Base-by-base conservation (phyloP, 2,113 vertebrate species). In the Salvator merianae region DNA sequence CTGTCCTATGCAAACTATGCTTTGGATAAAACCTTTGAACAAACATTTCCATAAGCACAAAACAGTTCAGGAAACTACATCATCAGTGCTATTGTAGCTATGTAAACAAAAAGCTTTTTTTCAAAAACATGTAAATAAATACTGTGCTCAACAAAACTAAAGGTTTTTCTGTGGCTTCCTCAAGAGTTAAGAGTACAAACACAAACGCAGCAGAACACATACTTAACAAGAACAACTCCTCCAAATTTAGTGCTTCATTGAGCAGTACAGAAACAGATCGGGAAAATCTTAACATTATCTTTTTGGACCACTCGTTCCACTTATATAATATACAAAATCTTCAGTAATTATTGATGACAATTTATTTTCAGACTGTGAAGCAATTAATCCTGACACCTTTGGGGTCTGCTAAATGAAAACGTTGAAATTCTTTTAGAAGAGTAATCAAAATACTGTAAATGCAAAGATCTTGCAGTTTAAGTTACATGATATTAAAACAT, bases 401-500 rank as follows among this genome's bases (percentile, higher is more conserved):
- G n/a, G 43, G 34, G n/a, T 69, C 63, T 40, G 8, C 55, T 68
- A 68, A 83, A 80, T 18, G 50, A 86, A 75, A n/a, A 86, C 65
- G 88, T 86, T 36, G 83, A 74, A 71, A 68, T 90, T 84, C 82
- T 89, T 70, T 79, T 80, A 85, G 69, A 87, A 77, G 79, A 90
- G 85, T 81, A 73, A 40, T 43, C 86, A 86, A 5, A 40, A 71
- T 1, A 5, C 34, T 59, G 70, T 34, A 69, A 43, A 66, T 28
- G 38, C 7, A 73, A 73, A 32, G 62, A 68, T 85, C 87, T 68
- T 5, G 62, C 16, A 8, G 7, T 69, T 88, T 84, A 65, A 18
- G 77, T 59, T 79, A 90, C 89, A 80, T 86, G 92, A 90, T n/a
- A n/a, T 85, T 88, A 88, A 91, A 88, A 88, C 16, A 65, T 82